Base-by-base conservation (phyloP, 2,888 invertebrate species). In the Drosophila hamatofila region DNA sequence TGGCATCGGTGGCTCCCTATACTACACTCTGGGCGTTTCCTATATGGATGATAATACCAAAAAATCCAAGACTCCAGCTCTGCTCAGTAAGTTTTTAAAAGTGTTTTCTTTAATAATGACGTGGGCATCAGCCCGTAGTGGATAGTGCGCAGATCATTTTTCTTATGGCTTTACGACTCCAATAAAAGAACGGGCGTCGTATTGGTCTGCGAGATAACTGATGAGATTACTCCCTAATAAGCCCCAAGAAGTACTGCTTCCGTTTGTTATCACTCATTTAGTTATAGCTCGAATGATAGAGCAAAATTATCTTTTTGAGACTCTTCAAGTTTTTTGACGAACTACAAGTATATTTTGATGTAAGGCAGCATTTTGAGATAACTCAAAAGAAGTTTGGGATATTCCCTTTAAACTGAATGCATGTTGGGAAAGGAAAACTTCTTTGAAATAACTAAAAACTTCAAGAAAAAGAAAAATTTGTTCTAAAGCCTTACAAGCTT, bases 1-100 rank as follows among this genome's bases (percentile, higher is more conserved):
- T 2, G 96, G 96, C 2, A 94, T 96, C 46, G 96, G 96, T 25
- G 95, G 95, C 39, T 95, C 95, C 1, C 92, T 96, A 0, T 96
- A 95, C 88, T 95, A 95, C 83, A 95, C 95, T 0, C 93, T 96
- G 16, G 96, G 96, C 4, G 94, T 95, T 0, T 94, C 96, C 2
- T 96, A 96, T 88, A 95, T 96, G 95, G 96, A 96, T 88, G 96
- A 96, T 85, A 96, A 96, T 84, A 95, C 95, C n/a, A 95, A 95
- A 83, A 95, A 95, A 88, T 95, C 95, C 5, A 95, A 95, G 88
- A 95, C 96, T 1, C 96, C 96, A n/a, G 95, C 95, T 3, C 92
- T 96, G 44, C 93, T 96, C 69, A 96, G 96, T 95, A 91, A 94
- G 94, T 93, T 25, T 93, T n/a, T 23, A 16, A 3, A 6, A 25